Evolutionary conservation across 2,797 vertebrate species (phyloP), one percentile per base, ranked within the genome.

Genomic region (Sus cebifrons): DNA sequence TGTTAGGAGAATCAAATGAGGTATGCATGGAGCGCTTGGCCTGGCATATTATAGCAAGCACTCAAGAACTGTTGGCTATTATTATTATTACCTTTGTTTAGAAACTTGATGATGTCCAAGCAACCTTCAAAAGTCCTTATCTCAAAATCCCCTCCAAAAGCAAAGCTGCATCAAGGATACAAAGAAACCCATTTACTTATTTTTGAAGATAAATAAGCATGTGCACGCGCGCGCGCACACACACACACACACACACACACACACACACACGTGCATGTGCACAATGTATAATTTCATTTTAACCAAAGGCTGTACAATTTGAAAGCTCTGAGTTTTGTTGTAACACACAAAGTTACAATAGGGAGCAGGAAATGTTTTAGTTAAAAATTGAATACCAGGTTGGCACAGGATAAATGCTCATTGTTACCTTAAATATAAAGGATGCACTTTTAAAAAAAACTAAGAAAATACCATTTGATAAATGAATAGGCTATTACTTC

Each of bases 341-440:
- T 92, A 91, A 71, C 25, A 58, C n/a, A 49, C 40, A 90, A 79
- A 89, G 17, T 92, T 96, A 89, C 13, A 94, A 79, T 40, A 65
- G 13, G 44, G 40, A 95, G 75, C 86, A 13, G 23, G 23, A 94
- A 91, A 86, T 65, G 5, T 68, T 73, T 67, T 23, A 92, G 32
- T 95, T 74, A 97, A 95, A 85, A 91, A 91, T 54, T 86, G 67
- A 91, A 84, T 95, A 90, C 27, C 17, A 75, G 18, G 52, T 82
- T 27, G 62, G 13, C 23, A 67, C 62, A 85, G 27, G 64, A 89
- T 94, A 94, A 92, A 84, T 73, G 8, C 9, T 86, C 25, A 44
- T 79, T 95, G 44, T 70, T 95, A 86, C 49, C 56, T 91, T 70
- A 96, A 93, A 77, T 92, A 70, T 94, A 94, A 96, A 96, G 40